phyloP scores from a whole-genome alignment of 2,113 vertebrate species.

The Paracanthobrama guichenoti region DNA sequence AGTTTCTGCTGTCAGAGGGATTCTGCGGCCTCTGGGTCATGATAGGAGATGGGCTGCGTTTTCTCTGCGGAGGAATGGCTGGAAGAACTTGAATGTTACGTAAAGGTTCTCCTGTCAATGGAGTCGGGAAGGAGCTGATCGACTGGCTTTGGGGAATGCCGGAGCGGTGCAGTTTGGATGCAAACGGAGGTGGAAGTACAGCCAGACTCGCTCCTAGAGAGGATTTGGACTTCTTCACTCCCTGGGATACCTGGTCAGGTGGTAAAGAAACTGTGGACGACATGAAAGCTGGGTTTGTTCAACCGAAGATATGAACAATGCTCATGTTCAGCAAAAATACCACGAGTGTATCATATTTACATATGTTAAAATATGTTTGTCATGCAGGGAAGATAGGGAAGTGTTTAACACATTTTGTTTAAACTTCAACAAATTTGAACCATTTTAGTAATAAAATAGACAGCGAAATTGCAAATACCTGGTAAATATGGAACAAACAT shows the following conservation, averaged over 20 bases:
- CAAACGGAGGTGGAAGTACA: constrained; percentile 61
- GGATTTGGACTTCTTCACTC: constrained; percentile 72
- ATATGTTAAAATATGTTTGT: too few relatives aligned
- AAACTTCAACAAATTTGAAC: background rate
- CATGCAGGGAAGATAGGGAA: background rate
- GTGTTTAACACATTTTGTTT: background rate
- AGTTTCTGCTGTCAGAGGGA: constrained; percentile 47
- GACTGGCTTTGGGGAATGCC: constrained; percentile 65
- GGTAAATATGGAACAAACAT: background rate
- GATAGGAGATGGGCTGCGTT: constrained; percentile 55
- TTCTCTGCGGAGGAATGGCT: constrained; percentile 80
- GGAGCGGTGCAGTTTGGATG: constrained; percentile 57
- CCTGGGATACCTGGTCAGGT: constrained; percentile 66
- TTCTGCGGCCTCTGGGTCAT: constrained; percentile 27
- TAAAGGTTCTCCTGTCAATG: constrained; percentile 73
- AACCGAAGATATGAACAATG: background rate
- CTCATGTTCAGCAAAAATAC: background rate
- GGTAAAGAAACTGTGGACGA: constrained; percentile 65
- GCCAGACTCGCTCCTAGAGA: constrained; percentile 60
- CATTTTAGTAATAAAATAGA: background rate
- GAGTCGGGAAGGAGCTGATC: constrained; percentile 68
- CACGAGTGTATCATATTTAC: background rate
- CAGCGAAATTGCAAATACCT: background rate
- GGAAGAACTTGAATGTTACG: constrained; percentile 78
- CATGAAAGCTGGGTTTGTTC: background rate